Evolutionary conservation across 2,113 vertebrate species (phyloP).

Genomic region (Theropithecus gelada): DNA sequence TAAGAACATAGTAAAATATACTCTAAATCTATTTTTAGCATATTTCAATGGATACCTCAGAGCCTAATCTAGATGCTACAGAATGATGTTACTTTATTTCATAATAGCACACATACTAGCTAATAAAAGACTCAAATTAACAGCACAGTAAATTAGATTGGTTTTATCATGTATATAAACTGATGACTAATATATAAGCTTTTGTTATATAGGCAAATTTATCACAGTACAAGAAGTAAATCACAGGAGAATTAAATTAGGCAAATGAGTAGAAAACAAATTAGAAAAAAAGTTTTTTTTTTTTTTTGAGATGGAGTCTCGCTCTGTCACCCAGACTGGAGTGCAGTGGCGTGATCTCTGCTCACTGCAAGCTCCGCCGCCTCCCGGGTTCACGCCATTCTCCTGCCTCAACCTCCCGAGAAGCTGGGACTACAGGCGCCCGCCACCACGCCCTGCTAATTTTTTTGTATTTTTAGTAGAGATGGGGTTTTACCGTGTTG

Average conservation of each 20-base stretch:
- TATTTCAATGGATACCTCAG: background rate
- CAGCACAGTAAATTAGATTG: background rate
- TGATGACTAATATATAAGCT: conserved; percentile 24
- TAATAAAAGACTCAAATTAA: conserved; percentile 2
- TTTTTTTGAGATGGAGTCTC: too few species aligned
- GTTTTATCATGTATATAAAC: conserved; percentile 44
- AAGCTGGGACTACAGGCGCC: too few species aligned
- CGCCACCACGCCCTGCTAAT: too few species aligned
- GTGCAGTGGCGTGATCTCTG: too few species aligned
- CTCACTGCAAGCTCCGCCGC: too few species aligned
- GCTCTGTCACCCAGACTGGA: too few species aligned
- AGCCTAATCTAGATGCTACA: background rate
- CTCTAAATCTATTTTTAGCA: conserved; percentile 4
- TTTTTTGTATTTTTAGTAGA: too few species aligned
- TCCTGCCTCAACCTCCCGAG: too few species aligned
- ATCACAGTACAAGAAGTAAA: conserved; percentile 6
- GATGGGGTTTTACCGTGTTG: too few species aligned
- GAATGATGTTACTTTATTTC: conserved; percentile 13
- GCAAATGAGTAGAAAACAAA: conserved; percentile 18
- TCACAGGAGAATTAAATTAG: conserved; percentile 25
- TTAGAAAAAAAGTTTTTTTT: background rate
- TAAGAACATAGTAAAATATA: background rate
- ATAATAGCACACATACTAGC: background rate
- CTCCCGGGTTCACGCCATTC: too few species aligned
- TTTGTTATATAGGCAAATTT: conserved; percentile 3